Evolutionary conservation across 2,797 vertebrate genomes (phyloP).

Genomic region (Graptemys geographica): DNA sequence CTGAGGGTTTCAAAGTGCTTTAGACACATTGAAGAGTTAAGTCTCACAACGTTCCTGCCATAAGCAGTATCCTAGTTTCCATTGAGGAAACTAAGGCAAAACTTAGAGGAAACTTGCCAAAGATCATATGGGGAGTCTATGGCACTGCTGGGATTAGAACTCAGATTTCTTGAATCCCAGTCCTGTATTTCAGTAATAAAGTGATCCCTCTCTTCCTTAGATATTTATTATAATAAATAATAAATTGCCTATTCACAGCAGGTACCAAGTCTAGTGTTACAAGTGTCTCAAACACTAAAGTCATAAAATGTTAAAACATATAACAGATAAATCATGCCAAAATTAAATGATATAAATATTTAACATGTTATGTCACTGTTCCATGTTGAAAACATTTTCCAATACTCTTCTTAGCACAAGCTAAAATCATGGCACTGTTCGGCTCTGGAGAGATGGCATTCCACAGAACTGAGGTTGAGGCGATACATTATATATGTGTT

Average conservation of each 20-base stretch:
- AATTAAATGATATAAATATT: neutral
- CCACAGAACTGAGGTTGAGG: neutral
- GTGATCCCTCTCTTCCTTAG: neutral
- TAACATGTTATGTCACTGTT: neutral
- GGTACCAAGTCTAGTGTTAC: neutral
- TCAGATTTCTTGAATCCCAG: constrained; percentile 10
- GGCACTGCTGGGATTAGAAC: neutral
- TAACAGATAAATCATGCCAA: constrained; percentile 8
- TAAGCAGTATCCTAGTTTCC: neutral
- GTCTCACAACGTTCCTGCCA: neutral
- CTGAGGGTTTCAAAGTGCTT: neutral
- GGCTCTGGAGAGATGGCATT: neutral
- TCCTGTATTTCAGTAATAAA: neutral
- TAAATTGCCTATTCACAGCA: neutral
- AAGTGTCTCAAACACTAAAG: neutral
- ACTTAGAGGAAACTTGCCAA: neutral
- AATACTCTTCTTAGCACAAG: neutral
- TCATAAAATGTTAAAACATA: neutral
- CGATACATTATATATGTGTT: fast-evolving
- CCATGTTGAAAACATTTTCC: neutral
- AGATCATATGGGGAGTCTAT: neutral
- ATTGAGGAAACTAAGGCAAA: neutral
- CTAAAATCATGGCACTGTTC: neutral
- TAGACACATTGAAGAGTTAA: neutral
- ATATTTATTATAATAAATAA: neutral